Percentiles rank a stretch among this genome's conserved stretches.
Conservation (phyloP, 2,888 invertebrate genomes). For the Erynnis tages region DNA sequence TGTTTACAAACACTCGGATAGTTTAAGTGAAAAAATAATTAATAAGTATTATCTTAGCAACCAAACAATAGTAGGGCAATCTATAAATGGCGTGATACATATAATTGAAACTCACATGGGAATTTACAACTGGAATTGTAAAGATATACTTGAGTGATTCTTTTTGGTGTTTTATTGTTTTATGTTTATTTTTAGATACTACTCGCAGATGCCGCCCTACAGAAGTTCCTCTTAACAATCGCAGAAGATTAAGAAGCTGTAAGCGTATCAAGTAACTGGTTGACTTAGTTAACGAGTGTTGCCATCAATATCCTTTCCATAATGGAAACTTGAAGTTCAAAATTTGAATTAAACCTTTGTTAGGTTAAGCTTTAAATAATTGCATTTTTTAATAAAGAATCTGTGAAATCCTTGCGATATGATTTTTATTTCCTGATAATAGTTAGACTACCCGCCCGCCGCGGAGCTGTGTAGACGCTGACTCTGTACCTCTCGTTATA, state of each 20-base stretch:
- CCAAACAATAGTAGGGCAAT: too few species aligned
- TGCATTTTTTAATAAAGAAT: constrained; percentile 21
- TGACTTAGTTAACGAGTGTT: not conserved
- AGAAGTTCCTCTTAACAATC: constrained; percentile 44
- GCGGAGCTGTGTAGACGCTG: too few species aligned
- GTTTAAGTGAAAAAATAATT: too few species aligned
- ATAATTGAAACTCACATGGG: too few species aligned
- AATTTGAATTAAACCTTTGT: constrained; percentile 7
- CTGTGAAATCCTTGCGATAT: not conserved
- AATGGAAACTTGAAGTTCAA: constrained; percentile 17
- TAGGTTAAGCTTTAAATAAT: constrained; percentile 17
- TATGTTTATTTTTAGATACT: constrained; percentile 3
- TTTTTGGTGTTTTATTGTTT: too few species aligned
- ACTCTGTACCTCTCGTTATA: too few species aligned
- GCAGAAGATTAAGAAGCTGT: constrained; percentile 59
- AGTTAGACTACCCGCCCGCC: too few species aligned
- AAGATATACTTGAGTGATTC: too few species aligned
- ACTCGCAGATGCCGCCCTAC: constrained; percentile 39
- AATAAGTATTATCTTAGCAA: too few species aligned
- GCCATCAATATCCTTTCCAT: constrained; percentile 3
- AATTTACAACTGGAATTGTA: too few species aligned
- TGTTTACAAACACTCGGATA: too few species aligned
- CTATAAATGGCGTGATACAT: too few species aligned
- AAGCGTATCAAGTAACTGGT: constrained; percentile 49
- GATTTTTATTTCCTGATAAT: not conserved